Evolutionary conservation across 1,140 invertebrate species (phyloP).

Genomic region (Aphidius gifuensis): DNA sequence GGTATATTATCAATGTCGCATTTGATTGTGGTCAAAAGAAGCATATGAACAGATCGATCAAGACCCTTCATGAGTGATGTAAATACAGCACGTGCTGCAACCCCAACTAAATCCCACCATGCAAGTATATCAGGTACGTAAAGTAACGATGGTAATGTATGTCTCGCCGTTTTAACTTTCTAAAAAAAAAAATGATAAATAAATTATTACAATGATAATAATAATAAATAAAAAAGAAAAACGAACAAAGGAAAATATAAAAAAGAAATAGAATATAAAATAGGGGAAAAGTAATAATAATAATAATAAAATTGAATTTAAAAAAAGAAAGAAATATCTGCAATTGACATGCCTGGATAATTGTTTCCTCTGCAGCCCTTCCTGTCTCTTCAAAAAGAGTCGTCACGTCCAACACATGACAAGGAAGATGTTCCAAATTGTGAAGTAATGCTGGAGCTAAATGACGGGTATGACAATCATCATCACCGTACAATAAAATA

Average conservation of each 20-base stretch:
- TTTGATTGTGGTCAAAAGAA: slow-evolving; percentile 52
- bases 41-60: slow-evolving; percentile 52
- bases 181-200: slow-evolving; percentile 27
- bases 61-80: slow-evolving; percentile 50
- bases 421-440: slow-evolving; percentile 48
- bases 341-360: slow-evolving; percentile 57
- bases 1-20: slow-evolving; percentile 45
- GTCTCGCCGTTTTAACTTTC: slow-evolving; percentile 48
- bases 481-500: slow-evolving; percentile 46
- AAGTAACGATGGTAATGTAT: slow-evolving; percentile 53
- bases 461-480: slow-evolving; percentile 53
- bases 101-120: slow-evolving; percentile 56
- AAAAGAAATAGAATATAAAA: background rate
- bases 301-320: no score
- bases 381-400: slow-evolving; percentile 54
- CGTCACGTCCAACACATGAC: slow-evolving; percentile 47
- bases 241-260: background rate
- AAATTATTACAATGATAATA: background rate
- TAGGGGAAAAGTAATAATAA: no score
- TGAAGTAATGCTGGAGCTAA: slow-evolving; percentile 51
- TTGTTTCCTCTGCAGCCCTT: slow-evolving; percentile 63
- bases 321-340: no score
- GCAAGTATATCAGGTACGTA: slow-evolving; percentile 54
- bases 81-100: slow-evolving; percentile 51
- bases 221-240: no score